These are phyloP conservation scores for Crepidodera aurea DNA, from an alignment of 2,888 invertebrate species.

Conservation along the genomic window DNA sequence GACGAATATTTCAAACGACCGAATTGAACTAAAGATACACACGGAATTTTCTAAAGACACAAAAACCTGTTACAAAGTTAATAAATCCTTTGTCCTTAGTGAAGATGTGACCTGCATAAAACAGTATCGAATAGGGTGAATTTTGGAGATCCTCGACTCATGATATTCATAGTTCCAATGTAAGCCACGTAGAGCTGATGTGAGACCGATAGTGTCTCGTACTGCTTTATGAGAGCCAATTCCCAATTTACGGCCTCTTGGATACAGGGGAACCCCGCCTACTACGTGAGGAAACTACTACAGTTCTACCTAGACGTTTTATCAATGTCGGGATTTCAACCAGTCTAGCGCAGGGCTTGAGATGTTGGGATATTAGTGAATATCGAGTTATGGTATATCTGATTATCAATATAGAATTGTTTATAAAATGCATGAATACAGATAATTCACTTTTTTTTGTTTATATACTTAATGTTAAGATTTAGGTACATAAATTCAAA, in stretches of 20 bases:
- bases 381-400: no score
- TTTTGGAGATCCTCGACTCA: slow-evolving; percentile 36
- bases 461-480: no score
- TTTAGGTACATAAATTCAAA: no score
- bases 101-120: slow-evolving; percentile 38
- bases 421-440: no score
- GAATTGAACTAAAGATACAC: no score
- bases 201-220: slow-evolving; percentile 60
- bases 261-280: slow-evolving; percentile 50
- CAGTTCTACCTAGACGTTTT: slow-evolving; percentile 53
- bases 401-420: no score
- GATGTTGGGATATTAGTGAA: no score
- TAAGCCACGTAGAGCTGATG: slow-evolving; percentile 60
- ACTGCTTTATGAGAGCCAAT: slow-evolving; percentile 59
- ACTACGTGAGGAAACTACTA: slow-evolving; percentile 58
- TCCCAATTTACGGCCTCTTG: slow-evolving; percentile 58
- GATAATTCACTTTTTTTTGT: no score
- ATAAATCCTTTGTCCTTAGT: slow-evolving; percentile 38
- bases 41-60: slow-evolving; percentile 27
- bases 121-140: slow-evolving; percentile 34
- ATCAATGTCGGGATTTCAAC: slow-evolving; percentile 58
- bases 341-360: no score
- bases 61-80: slow-evolving; percentile 33
- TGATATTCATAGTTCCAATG: slow-evolving; percentile 58
- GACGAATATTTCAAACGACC: no score